These are phyloP conservation scores for Brachyhypopomus gauderio DNA, from an alignment of 2,113 vertebrate genomes.

Conservation along the genomic window DNA sequence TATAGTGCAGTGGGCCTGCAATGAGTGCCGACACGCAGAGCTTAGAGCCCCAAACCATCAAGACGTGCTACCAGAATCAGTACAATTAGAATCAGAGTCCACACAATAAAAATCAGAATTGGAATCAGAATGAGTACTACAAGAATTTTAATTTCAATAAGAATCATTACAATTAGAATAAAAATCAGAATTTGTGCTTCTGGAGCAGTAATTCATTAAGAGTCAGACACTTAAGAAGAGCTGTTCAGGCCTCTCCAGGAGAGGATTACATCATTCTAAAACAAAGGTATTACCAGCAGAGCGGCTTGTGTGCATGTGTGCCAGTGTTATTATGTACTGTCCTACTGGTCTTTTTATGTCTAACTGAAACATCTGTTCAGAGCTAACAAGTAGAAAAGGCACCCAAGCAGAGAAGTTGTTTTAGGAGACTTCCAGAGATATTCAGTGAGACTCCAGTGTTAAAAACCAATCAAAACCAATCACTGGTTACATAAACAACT, in stretches of 20 bases:
- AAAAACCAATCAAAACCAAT: too few species aligned
- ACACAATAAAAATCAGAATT: too few species aligned
- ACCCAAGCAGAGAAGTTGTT: not conserved
- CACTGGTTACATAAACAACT: too few species aligned
- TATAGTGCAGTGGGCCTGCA: too few species aligned
- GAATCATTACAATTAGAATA: not conserved
- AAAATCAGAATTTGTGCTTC: not conserved
- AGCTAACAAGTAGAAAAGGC: not conserved
- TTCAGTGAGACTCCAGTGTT: not conserved
- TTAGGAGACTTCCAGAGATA: not conserved
- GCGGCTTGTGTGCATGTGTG: slow-evolving; percentile 14
- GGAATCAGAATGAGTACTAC: too few species aligned
- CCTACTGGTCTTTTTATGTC: not conserved
- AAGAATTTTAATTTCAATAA: too few species aligned
- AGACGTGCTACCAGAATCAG: too few species aligned
- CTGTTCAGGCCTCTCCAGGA: slow-evolving; percentile 1
- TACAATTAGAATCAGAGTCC: too few species aligned
- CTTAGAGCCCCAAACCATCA: too few species aligned
- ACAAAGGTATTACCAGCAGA: slow-evolving; percentile 20
- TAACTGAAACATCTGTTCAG: not conserved
- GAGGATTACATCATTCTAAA: slow-evolving; percentile 20
- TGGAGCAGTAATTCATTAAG: not conserved
- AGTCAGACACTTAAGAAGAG: not conserved
- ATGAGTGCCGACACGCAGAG: too few species aligned
- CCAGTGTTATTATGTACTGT: not conserved